Conservation (phyloP, 2,888 invertebrate species). For the Scaptomyza reducta region DNA sequence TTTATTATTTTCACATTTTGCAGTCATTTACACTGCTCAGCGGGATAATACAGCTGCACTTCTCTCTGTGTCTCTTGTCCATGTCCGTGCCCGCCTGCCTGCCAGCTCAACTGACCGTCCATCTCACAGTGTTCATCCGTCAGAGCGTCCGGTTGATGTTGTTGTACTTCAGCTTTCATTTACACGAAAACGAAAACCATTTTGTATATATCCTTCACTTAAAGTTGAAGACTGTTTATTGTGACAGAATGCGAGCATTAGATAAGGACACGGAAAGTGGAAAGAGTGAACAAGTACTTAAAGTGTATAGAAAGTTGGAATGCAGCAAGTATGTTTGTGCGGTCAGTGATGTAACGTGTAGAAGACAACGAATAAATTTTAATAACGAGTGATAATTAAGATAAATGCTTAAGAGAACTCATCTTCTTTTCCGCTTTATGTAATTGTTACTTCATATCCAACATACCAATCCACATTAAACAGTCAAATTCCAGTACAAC, state of each 20-base stretch:
- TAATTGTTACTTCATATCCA: background rate
- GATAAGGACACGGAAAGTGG: constrained; percentile 14
- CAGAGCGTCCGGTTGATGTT: constrained; percentile 48
- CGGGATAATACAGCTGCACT: constrained; percentile 48
- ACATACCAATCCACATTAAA: background rate
- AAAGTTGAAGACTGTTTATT: constrained; percentile 39
- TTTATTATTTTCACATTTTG: constrained; percentile 72
- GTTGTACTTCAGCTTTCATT: constrained; percentile 39
- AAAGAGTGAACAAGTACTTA: background rate
- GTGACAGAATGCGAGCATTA: constrained; percentile 34
- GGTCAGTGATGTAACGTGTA: background rate
- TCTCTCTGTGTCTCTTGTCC: constrained; percentile 3
- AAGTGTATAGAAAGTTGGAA: background rate
- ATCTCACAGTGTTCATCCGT: constrained; percentile 43
- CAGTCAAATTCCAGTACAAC: background rate
- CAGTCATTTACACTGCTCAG: constrained; percentile 64
- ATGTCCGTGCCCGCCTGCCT: background rate
- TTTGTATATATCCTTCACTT: constrained; percentile 27
- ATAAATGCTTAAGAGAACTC: no score
- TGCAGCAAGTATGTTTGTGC: background rate
- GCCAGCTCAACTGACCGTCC: constrained; percentile 20
- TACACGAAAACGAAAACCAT: constrained; percentile 20
- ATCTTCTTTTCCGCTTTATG: no score
- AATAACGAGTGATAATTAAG: no score
- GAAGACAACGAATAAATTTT: background rate